These are phyloP conservation scores for Artibeus jamaicensis DNA, from an alignment of 2,797 vertebrate genomes.

Conservation along the genomic window DNA sequence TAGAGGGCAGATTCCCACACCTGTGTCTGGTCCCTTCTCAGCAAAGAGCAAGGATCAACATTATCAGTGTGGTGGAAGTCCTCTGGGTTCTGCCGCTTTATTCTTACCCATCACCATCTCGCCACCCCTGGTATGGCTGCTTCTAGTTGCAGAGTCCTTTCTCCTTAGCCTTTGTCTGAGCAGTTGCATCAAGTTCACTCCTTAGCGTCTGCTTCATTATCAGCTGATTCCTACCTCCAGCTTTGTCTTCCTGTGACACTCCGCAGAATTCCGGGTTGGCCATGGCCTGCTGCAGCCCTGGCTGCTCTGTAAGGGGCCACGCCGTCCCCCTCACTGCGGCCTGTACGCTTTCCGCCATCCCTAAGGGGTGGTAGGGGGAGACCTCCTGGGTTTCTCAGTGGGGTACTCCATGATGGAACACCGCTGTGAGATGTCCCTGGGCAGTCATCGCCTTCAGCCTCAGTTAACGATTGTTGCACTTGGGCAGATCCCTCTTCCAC, in stretches of 20 bases:
- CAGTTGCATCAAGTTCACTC: not conserved
- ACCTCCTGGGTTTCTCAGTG: not conserved
- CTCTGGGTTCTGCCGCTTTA: not conserved
- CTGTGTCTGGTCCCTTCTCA: not conserved
- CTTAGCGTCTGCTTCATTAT: not conserved
- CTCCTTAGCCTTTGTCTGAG: not conserved
- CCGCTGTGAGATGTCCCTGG: not conserved
- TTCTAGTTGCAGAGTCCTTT: not conserved
- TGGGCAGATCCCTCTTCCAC: not conserved
- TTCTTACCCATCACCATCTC: not conserved
- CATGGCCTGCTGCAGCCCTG: not conserved
- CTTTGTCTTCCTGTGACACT: not conserved
- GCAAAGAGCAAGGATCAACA: not conserved
- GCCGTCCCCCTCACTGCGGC: accelerated
- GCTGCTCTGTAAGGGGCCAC: accelerated
- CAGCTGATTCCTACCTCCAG: not conserved
- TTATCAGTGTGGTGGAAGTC: accelerated
- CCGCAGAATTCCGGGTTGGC: not conserved
- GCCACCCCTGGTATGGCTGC: not conserved
- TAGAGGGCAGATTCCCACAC: not conserved
- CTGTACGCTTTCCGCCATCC: not conserved
- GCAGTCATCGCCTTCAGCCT: not conserved
- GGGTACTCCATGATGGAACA: not conserved
- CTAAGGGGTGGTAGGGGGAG: too few relatives aligned
- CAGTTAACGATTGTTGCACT: accelerated